Evolutionary conservation across 2,113 vertebrate species (phyloP).

Genomic region (Menura novaehollandiae): DNA sequence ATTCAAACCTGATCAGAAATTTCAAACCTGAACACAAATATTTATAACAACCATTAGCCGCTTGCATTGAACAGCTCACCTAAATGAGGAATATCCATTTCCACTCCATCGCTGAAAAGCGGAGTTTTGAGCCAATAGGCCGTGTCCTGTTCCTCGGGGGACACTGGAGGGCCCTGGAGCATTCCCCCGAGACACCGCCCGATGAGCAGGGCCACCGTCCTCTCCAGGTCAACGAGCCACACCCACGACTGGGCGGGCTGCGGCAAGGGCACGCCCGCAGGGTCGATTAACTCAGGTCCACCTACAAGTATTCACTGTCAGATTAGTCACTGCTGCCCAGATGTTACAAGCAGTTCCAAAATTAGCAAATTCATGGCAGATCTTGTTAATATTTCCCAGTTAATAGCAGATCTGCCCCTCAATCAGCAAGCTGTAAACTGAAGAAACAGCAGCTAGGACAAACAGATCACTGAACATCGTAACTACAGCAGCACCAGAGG

Average conservation of each 20-base stretch:
- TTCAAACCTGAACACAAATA: neutral
- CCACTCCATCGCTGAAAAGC: slow-evolving; percentile 91
- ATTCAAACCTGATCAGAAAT: neutral
- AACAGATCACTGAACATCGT: accelerated
- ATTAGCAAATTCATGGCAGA: neutral
- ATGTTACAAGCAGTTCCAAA: neutral
- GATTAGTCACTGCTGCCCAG: neutral
- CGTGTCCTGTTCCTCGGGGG: slow-evolving; percentile 90
- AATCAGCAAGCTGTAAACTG: neutral
- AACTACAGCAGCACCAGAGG: neutral
- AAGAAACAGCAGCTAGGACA: neutral
- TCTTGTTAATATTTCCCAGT: neutral
- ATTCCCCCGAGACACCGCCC: slow-evolving; percentile 95
- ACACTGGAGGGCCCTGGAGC: slow-evolving; percentile 89
- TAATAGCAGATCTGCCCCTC: neutral
- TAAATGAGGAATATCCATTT: slow-evolving; percentile 89
- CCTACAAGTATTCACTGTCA: slow-evolving; percentile 62
- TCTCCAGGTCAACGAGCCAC: slow-evolving; percentile 96
- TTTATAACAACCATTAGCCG: neutral
- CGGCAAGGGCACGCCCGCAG: slow-evolving; percentile 78
- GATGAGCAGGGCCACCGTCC: slow-evolving; percentile 89
- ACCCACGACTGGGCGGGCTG: slow-evolving; percentile 89
- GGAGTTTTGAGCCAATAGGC: slow-evolving; percentile 94
- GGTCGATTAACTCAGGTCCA: slow-evolving; percentile 84
- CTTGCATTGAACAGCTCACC: slow-evolving; percentile 69